Evolutionary conservation across 53 echinoderm and acorn worm species (phyloP), one percentile per base, ranked within the genome.

Genomic region (Astropecten irregularis): DNA sequence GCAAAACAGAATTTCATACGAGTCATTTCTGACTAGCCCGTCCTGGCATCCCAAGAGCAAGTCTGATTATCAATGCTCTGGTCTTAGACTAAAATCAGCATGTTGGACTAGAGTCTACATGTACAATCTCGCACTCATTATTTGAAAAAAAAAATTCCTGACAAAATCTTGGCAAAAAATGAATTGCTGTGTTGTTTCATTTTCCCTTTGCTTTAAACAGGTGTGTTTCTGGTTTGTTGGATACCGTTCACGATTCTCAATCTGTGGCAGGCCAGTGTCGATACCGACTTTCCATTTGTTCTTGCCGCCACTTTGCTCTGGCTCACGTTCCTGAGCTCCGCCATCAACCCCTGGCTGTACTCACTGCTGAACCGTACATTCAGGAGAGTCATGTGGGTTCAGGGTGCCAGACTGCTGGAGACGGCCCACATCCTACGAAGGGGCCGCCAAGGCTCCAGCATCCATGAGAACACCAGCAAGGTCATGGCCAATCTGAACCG

Each of bases 301-400:
- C 66, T 91, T 31, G 88, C 76, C 28, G 76, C 91, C 4, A 34
- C 86, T 11, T 76, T 87, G 30, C 82, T 93, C 30, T 92, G 93
- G 85, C 49, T 95, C 29, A 93, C 95, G 2, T 77, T 95, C 20
- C 89, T 95, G 40, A 95, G 90, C 73, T 91, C 95, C 3, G 95
- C 95, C 67, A 93, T 95, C 82, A 95, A 95, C 68, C 95, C 95
- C 20, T 95, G 95, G 95, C 93, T 95, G 39, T 93, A 95, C 74
- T 86, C 93, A 18, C 68, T 95, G 21, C 84, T 95, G 18, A 95
- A 95, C 74, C 76, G 79, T 15, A 83, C 95, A 47, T 95, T 95
- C 87, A 83, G 95, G 13, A 42, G 53, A 2, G 92, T 86, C 28
- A 77, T 89, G 81, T 50, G 72, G 25, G 51, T 44, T 38, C 61